Base-by-base conservation (phyloP, 2,888 invertebrate species). In the Troides oblongomaculatus region DNA sequence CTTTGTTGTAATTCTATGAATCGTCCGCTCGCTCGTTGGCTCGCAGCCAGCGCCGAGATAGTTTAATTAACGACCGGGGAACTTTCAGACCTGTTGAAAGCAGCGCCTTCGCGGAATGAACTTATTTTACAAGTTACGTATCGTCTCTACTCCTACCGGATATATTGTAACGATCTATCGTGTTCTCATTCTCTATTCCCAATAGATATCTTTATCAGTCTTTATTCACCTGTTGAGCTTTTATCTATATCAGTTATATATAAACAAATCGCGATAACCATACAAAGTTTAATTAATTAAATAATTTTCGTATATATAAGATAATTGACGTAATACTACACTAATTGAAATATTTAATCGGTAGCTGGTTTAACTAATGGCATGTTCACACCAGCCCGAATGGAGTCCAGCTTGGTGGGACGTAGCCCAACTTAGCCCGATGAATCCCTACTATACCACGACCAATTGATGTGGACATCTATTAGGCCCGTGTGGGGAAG, bases 21-120 rank as follows among this genome's bases (percentile, higher is more conserved):
- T 87, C 86, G 82, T 80, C 77, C 78, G 79, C 21, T 21, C 21
- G 21, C 21, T 21, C 83, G 83, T 90, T 91, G 91, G 85, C 76
- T 77, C 79, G 77, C 72, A 86, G 91, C 91, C 90, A 85, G 79
- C 82, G 81, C 84, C 80, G 82, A 87, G 88, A 89, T 87, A 88
- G 88, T 91, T 90, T 91, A 91, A 92, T 92, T 91, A 90, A 90
- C 90, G 89, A 89, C 79, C 89, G 87, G 86, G 87, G 87, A 91
- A 90, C 90, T 90, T 90, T 86, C 86, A 3, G 88, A 91, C 92
- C 91, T 92, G 91, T 92, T 92, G 92, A 92, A 88, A 91, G 86
- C 86, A 76, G 79, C 78, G 88, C 85, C 89, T 88, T 86, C 82
- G 82, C 81, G 83, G 82, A 84, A 75, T 84, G 81, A 84, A 87